Percentiles rank a stretch among this genome's conserved stretches.
Evolutionary conservation across 2,113 vertebrate genomes (phyloP).

Genomic region (Zosterops japonicus): DNA sequence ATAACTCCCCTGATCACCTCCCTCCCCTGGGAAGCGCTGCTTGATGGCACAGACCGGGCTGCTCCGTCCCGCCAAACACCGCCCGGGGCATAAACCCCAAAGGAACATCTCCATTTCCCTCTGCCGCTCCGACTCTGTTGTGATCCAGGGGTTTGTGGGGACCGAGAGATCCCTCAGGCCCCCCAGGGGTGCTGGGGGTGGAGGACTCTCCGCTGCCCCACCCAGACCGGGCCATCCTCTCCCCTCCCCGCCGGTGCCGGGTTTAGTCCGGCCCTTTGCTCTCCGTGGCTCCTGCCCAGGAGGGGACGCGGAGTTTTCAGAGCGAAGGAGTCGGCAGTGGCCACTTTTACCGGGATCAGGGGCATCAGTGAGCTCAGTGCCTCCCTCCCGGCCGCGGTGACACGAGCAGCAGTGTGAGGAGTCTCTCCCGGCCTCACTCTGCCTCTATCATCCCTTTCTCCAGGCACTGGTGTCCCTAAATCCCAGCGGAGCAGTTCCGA

Average conservation of each 20-base stretch:
- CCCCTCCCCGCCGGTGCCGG: background rate
- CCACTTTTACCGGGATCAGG: background rate
- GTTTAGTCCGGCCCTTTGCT: fast-evolving
- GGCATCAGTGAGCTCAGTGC: background rate
- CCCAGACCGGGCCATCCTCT: background rate
- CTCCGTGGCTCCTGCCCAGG: background rate
- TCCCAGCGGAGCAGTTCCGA: background rate
- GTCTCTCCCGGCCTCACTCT: background rate
- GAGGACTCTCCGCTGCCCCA: fast-evolving
- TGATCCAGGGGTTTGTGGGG: fast-evolving
- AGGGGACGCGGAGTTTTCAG: background rate
- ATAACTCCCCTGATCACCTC: background rate
- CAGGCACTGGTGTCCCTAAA: background rate
- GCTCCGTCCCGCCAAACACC: background rate
- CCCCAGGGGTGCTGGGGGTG: background rate
- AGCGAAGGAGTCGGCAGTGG: background rate
- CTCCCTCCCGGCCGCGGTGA: background rate
- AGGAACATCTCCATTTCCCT: background rate
- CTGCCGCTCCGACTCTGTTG: background rate
- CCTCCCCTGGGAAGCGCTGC: background rate
- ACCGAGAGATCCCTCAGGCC: background rate
- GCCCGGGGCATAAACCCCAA: fast-evolving
- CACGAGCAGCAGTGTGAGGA: background rate
- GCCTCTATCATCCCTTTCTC: fast-evolving
- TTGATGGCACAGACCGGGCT: background rate